Evolutionary conservation across 2,797 vertebrate species (phyloP), one percentile per base, ranked within the genome.

Genomic region (Oryzias sinensis): DNA sequence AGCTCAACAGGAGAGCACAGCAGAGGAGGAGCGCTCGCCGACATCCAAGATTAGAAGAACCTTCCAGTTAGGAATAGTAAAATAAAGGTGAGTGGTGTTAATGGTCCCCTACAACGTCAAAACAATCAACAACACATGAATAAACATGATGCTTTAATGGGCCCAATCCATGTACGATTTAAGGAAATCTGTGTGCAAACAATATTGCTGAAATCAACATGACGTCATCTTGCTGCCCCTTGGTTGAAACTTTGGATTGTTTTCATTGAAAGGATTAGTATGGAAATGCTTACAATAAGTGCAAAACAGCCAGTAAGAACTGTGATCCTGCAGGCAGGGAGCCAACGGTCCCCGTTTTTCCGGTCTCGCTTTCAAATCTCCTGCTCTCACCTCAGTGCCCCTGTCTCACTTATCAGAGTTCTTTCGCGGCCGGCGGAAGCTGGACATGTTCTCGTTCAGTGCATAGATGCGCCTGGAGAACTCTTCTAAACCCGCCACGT

Each of bases 391-490:
- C 0, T 41, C 7, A 25, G 52, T 33, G 62, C 52, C 55, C 53
- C 20, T 0, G 27, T 57, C 60, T 98, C 90, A 99, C 85, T 99
- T 99, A 45, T 99, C 97, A 0, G 95, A 99, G 74, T 94, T 95
- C 81, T 97, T 96, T 59, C 97, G 94, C 0, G 95, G 95, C 15
- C 96, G 83, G 45, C 96, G 94, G 87, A 99, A 99, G 83, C 95
- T 97, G 74, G 96, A 95, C 80, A 94, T 88, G 46, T 97, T 98
- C 79, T 98, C 94, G 0, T 93, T 98, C 69, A 99, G 94, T 80
- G 97, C 97, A 61, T 94, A 97, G 89, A 99, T 98, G 87, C 97
- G 95, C 42, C 95, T 91, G 29, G 96, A 98, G 89, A 98, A 97
- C 89, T 99, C 97, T 74, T 98, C 96, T 1, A 99, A 96, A 42